A percentile compares a stretch with the other conserved stretches of the same genome.
Evolutionary conservation across 2,888 invertebrate species (phyloP).

Genomic region (Epistrophe grossulariae): DNA sequence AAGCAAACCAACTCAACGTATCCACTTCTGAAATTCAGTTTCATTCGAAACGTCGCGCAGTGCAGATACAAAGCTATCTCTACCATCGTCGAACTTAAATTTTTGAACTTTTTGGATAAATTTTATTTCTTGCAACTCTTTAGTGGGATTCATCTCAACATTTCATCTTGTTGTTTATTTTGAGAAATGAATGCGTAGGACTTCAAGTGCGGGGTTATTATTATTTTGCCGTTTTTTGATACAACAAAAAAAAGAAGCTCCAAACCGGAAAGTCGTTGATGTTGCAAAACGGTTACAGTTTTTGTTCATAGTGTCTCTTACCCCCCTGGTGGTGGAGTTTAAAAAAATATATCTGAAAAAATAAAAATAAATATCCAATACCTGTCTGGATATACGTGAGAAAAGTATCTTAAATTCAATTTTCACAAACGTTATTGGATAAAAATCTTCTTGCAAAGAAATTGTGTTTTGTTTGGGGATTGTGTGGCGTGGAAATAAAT

Average conservation of each 20-base stretch:
- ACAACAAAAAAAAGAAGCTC: conserved; percentile 18
- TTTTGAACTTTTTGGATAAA: conserved; percentile 21
- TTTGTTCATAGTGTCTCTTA: conserved; percentile 31
- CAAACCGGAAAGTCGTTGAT: conserved; percentile 56
- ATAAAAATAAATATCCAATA: conserved; percentile 4
- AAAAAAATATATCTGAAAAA: conserved; percentile 8
- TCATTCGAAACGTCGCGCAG: conserved; percentile 74
- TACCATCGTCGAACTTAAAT: conserved; percentile 21
- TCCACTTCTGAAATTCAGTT: conserved; percentile 63
- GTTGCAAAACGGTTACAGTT: conserved; percentile 26
- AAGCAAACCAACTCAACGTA: conserved; percentile 34
- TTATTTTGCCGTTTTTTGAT: neutral
- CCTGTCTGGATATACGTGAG: conserved; percentile 18
- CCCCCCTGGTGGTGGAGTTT: neutral
- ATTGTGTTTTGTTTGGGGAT: conserved; percentile 18
- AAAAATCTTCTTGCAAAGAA: conserved; percentile 26
- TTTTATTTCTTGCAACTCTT: neutral
- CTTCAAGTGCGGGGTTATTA: conserved; percentile 28
- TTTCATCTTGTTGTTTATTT: neutral
- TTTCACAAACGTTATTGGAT: conserved; percentile 21
- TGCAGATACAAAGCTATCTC: conserved; percentile 55
- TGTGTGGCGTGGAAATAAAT: conserved; percentile 11
- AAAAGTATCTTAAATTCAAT: conserved; percentile 64
- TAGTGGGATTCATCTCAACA: conserved; percentile 28
- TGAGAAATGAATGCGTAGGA: conserved; percentile 13